Conservation (phyloP, 2,113 vertebrate species). For the Morone saxatilis region DNA sequence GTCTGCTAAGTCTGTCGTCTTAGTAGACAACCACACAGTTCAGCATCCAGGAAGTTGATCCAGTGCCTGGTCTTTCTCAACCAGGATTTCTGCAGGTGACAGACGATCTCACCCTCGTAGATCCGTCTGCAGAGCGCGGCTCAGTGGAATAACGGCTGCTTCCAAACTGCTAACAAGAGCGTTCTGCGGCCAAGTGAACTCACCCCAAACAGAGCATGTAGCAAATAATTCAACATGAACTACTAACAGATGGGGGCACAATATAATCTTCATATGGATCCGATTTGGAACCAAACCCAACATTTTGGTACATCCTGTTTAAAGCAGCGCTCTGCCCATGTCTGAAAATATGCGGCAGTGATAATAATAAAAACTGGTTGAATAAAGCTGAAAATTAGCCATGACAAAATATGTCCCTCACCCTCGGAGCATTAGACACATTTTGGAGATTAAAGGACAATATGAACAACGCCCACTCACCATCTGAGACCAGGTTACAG, state of each 20-base stretch:
- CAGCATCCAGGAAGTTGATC: conserved; percentile 71
- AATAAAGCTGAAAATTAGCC: conserved; percentile 52
- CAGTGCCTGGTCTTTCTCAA: conserved; percentile 68
- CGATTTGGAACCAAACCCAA: conserved; percentile 76
- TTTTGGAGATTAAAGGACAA: conserved; percentile 37
- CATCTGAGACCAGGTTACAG: background rate
- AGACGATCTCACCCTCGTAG: conserved; percentile 43
- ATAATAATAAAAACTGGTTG: conserved; percentile 49
- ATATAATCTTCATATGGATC: conserved; percentile 84
- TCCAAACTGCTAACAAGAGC: conserved; percentile 75
- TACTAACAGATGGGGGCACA: conserved; percentile 79
- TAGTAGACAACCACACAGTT: conserved; percentile 63
- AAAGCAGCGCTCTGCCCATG: conserved; percentile 54
- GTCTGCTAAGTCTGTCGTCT: conserved; percentile 51
- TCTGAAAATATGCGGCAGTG: conserved; percentile 63
- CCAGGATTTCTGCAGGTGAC: conserved; percentile 73
- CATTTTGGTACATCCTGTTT: conserved; percentile 76
- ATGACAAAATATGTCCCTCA: conserved; percentile 38
- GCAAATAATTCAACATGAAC: conserved; percentile 79
- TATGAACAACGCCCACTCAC: background rate
- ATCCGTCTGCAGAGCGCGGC: conserved; percentile 42
- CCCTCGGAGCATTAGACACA: conserved; percentile 4
- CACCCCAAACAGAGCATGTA: conserved; percentile 77
- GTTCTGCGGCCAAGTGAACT: conserved; percentile 66
- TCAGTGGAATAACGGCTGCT: conserved; percentile 58